These are phyloP conservation scores for Cyanistes caeruleus DNA, from an alignment of 2,113 vertebrate genomes.

Conservation along the genomic window DNA sequence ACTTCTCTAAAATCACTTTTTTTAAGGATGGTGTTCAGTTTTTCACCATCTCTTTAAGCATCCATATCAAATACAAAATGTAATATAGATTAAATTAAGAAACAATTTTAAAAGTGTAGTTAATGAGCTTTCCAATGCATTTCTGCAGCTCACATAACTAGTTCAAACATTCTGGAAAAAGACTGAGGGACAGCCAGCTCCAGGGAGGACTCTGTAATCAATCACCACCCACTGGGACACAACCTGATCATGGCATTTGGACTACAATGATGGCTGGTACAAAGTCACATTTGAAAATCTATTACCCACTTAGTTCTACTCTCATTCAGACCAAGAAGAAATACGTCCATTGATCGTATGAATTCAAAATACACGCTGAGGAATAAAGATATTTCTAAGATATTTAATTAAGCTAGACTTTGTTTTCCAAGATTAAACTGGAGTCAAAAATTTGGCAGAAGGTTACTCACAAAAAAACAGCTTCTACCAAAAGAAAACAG, in stretches of 20 bases:
- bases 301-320: not conserved
- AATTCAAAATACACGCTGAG: not conserved
- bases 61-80: not conserved
- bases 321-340: not conserved
- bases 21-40: not conserved
- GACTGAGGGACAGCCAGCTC: not conserved
- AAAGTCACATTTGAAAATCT: not conserved
- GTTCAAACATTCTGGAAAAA: not conserved
- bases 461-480: not conserved
- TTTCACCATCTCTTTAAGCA: not conserved
- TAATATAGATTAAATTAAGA: not conserved
- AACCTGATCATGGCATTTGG: rapidly evolving
- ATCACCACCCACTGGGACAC: not conserved
- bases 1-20: not conserved
- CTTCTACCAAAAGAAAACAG: not conserved
- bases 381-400: not conserved
- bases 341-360: not conserved
- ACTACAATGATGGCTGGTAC: not conserved
- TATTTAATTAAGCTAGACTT: not conserved
- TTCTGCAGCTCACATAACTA: not conserved
- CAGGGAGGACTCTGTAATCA: not conserved
- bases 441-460: not conserved
- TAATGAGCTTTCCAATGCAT: not conserved
- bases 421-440: not conserved
- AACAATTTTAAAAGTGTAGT: not conserved